These are phyloP conservation scores for Ciconia stormi DNA, from an alignment of 2,113 vertebrate genomes.

Conservation along the genomic window DNA sequence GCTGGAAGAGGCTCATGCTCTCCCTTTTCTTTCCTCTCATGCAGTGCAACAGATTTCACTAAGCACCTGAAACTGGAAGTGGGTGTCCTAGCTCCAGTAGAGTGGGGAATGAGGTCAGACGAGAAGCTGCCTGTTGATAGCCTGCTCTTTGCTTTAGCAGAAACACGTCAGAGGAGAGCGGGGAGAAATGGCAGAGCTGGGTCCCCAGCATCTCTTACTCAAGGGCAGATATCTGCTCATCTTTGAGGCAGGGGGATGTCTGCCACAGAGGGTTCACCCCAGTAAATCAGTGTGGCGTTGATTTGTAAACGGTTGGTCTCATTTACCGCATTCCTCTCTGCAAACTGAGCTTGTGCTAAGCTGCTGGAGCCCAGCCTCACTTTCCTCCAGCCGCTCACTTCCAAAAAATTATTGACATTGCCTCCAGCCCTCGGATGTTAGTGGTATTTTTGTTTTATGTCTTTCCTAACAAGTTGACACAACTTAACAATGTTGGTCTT, in stretches of 20 bases:
- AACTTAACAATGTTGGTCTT: constrained; percentile 61
- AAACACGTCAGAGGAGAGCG: accelerated
- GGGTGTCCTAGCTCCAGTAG: neutral
- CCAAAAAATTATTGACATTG: constrained; percentile 30
- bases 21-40: neutral
- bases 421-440: constrained; percentile 51
- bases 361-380: neutral
- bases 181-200: neutral
- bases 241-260: neutral
- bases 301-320: neutral
- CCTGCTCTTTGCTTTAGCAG: neutral
- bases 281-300: neutral
- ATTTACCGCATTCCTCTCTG: neutral
- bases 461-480: constrained; percentile 53
- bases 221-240: neutral
- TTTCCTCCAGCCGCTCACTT: neutral
- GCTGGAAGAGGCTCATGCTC: neutral
- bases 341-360: constrained; percentile 6
- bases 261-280: neutral
- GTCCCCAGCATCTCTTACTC: neutral
- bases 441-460: constrained; percentile 63
- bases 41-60: neutral
- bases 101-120: neutral
- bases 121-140: neutral
- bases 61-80: neutral